phyloP scores from a whole-genome alignment of 2,888 invertebrate genomes.

The Rhingia rostrata region DNA sequence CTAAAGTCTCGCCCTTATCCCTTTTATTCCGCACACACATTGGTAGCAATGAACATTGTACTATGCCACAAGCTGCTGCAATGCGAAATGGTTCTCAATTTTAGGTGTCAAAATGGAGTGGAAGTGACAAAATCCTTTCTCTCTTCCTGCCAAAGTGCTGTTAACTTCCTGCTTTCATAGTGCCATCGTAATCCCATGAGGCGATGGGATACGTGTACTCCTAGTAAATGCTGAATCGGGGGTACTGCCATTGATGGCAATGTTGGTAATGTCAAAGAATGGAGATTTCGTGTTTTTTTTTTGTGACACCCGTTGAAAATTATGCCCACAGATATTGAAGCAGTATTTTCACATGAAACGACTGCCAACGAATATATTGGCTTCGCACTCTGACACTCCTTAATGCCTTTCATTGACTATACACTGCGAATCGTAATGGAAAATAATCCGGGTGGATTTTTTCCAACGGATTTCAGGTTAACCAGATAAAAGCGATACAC shows the following conservation, averaged over 20 bases:
- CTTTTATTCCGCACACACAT: not conserved
- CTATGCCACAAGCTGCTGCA: not conserved
- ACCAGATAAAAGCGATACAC: not conserved
- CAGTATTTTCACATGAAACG: slow-evolving; percentile 16
- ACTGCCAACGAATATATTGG: slow-evolving; percentile 20
- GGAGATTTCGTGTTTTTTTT: not conserved
- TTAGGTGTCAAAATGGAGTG: slow-evolving; percentile 33
- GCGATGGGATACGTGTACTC: not conserved
- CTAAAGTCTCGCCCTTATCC: not conserved
- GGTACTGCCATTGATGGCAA: slow-evolving; percentile 8
- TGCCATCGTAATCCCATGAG: slow-evolving; percentile 27
- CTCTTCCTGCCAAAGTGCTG: slow-evolving; percentile 3
- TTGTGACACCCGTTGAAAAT: not conserved
- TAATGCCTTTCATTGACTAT: slow-evolving; percentile 24
- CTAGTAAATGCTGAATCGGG: slow-evolving; percentile 23
- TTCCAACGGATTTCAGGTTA: slow-evolving; percentile 1
- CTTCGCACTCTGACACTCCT: slow-evolving; percentile 34
- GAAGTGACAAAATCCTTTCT: slow-evolving; percentile 38
- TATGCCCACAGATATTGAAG: slow-evolving; percentile 6
- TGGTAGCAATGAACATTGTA: not conserved
- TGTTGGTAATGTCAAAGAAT: slow-evolving; percentile 4
- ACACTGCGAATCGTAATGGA: slow-evolving; percentile 9
- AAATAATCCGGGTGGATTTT: slow-evolving; percentile 37
- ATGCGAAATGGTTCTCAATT: slow-evolving; percentile 2
- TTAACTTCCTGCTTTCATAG: slow-evolving; percentile 31